Evolutionary conservation across 2,113 vertebrate species (phyloP).

Genomic region (Corvus moneduloides): DNA sequence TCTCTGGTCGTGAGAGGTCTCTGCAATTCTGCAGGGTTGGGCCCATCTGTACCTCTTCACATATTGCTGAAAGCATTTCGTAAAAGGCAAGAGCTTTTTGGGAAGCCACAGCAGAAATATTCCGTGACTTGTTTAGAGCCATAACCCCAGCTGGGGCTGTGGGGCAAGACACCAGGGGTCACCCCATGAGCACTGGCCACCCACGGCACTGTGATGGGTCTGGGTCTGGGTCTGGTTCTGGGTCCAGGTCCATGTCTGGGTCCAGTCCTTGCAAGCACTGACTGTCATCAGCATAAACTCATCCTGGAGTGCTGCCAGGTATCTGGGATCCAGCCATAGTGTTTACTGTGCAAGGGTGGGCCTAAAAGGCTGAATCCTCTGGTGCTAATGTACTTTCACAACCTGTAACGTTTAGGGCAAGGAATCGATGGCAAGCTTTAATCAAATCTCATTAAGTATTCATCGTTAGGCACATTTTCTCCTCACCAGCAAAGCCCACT

Average conservation of each 20-base stretch:
- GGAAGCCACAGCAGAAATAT: not conserved
- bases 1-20: not conserved
- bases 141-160: not conserved
- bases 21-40: not conserved
- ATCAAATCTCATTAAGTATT: not conserved
- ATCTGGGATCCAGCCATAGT: not conserved
- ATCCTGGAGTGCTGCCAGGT: not conserved
- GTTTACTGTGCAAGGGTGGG: not conserved
- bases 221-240: fast-evolving
- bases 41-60: not conserved
- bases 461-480: not conserved
- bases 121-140: not conserved
- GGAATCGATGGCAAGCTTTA: not conserved
- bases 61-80: not conserved
- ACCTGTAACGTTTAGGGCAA: not conserved
- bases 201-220: fast-evolving
- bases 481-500: not conserved
- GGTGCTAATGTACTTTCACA: not conserved
- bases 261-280: not conserved
- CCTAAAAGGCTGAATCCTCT: not conserved
- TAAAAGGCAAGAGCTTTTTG: not conserved
- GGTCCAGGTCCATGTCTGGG: not conserved
- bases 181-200: not conserved
- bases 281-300: not conserved
- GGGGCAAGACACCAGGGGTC: fast-evolving